Conservation (phyloP, 2,888 invertebrate genomes). For the Drosophila dives region DNA sequence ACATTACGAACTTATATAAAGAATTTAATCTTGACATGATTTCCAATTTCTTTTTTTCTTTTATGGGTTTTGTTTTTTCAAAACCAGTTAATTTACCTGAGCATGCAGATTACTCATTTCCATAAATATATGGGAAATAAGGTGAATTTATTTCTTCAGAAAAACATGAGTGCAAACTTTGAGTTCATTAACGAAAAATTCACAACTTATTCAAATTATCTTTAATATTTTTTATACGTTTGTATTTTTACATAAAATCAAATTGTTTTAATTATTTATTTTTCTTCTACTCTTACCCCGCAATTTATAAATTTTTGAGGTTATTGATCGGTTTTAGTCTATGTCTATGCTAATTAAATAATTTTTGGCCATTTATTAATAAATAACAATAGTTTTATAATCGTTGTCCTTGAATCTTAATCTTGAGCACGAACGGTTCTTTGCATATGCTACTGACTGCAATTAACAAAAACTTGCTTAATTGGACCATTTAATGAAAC, state of each 20-base stretch:
- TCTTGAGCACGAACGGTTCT: constrained; percentile 36
- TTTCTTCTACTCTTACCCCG: neutral
- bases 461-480: constrained; percentile 39
- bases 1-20: neutral
- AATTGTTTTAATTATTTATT: neutral
- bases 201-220: neutral
- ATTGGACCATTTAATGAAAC: constrained; percentile 48
- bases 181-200: neutral
- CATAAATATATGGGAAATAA: constrained; percentile 12
- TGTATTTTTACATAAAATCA: neutral
- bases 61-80: neutral
- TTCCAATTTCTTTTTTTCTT: neutral
- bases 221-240: neutral
- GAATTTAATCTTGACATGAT: constrained; percentile 13
- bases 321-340: neutral
- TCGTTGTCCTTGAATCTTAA: constrained; percentile 51
- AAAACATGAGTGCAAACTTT: neutral
- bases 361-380: constrained; percentile 26
- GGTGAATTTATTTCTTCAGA: neutral
- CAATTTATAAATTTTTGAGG: neutral
- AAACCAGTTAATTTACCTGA: constrained; percentile 12
- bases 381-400: constrained; percentile 26
- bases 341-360: constrained; percentile 27
- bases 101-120: neutral
- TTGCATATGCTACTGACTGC: constrained; percentile 32